A percentile compares a stretch with the other conserved stretches of the same genome.
phyloP scores from a whole-genome alignment of 2,888 invertebrate genomes.

The Frankliniella intonsa region DNA sequence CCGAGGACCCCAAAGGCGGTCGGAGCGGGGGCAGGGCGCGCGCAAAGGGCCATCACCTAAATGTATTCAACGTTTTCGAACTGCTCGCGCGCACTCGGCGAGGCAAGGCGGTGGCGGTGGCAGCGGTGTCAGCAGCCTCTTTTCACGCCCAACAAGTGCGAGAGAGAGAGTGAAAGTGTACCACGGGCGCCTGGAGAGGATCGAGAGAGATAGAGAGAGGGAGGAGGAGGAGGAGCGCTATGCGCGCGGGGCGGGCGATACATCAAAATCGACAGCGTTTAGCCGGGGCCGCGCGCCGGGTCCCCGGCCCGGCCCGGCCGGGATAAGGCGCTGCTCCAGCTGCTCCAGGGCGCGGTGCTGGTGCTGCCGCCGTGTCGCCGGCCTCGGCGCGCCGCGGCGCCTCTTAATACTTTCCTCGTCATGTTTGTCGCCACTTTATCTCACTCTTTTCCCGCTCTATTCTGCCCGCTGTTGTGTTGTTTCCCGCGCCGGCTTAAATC shows the following conservation, averaged over 20 bases:
- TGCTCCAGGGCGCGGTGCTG: too few species aligned
- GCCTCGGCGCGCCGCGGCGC: neutral
- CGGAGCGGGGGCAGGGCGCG: too few species aligned
- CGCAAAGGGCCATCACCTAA: too few species aligned
- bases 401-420: neutral
- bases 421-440: neutral
- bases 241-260: neutral
- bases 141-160: too few species aligned
- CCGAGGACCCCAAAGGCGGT: too few species aligned
- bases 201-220: neutral
- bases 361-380: neutral
- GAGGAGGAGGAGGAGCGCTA: neutral
- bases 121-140: too few species aligned
- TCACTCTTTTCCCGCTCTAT: neutral
- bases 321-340: too few species aligned
- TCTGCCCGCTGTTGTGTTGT: neutral
- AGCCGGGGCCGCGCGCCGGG: neutral
- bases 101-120: too few species aligned
- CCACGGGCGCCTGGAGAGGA: neutral
- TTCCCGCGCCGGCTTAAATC: neutral
- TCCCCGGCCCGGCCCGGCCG: neutral
- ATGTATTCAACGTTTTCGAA: too few species aligned
- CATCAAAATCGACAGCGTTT: neutral
- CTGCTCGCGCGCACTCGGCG: too few species aligned
- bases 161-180: too few species aligned